Conservation (phyloP, 1,140 invertebrate species). For the Panagrolaimus sp. region DNA sequence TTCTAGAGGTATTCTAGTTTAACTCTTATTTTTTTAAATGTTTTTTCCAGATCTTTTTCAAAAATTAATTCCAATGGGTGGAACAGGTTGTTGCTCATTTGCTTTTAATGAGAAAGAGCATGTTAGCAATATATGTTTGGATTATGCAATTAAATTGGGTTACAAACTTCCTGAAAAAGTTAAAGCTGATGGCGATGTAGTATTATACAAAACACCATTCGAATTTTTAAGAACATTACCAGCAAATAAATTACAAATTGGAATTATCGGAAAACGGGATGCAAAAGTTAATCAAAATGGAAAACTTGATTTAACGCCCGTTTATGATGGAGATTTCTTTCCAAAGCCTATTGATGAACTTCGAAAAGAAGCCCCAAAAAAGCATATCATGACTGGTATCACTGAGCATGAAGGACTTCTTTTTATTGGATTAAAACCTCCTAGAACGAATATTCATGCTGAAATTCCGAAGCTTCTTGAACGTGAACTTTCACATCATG, state of each 20-base stretch:
- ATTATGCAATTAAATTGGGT: conserved; percentile 10
- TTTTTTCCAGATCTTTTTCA: conserved; percentile 22
- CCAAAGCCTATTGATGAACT: conserved; percentile 31
- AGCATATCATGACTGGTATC: conserved; percentile 33
- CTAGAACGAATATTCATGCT: not conserved
- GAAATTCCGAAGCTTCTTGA: not conserved
- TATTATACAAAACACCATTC: not conserved
- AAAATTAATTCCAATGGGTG: conserved; percentile 21
- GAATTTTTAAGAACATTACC: conserved; percentile 17
- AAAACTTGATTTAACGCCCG: conserved; percentile 15
- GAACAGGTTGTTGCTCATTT: conserved; percentile 9
- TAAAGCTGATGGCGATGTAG: conserved; percentile 10
- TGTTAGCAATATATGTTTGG: conserved; percentile 11
- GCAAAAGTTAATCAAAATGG: conserved; percentile 32
- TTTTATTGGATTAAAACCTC: conserved; percentile 15
- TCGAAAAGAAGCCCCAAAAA: conserved; percentile 21
- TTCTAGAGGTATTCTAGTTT: conserved; percentile 25
- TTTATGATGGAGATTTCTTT: conserved; percentile 29
- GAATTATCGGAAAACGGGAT: conserved; percentile 24
- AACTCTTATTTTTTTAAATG: not conserved
- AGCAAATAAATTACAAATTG: conserved; percentile 13
- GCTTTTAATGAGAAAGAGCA: conserved; percentile 12
- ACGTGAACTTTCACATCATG: conserved; percentile 18
- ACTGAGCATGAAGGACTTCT: conserved; percentile 32
- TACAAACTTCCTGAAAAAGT: not conserved